Evolutionary conservation across 92 coral and sea anemone species (phyloP).

Genomic region (Siderastrea radians): DNA sequence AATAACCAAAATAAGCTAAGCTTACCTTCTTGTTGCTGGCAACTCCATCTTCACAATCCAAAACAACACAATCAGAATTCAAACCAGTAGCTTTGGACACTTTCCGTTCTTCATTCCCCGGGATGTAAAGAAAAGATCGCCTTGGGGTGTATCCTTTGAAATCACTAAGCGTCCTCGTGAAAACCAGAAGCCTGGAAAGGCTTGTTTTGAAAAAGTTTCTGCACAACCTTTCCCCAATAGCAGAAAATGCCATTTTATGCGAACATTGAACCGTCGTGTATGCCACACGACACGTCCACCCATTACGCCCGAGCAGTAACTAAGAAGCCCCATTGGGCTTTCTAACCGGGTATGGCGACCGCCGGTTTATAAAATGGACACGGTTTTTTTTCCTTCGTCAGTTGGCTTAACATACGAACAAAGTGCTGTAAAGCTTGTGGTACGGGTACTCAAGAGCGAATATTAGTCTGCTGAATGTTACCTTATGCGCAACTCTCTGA

Average conservation of each 20-base stretch:
- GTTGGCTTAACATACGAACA: no score
- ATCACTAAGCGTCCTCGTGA: conserved; percentile 14
- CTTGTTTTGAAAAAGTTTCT: conserved; percentile 2
- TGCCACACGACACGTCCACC: neutral
- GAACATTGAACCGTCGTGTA: neutral
- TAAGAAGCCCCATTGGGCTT: no score
- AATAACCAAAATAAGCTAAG: neutral
- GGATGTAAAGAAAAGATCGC: conserved; percentile 95
- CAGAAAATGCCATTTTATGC: conserved; percentile 10
- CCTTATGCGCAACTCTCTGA: no score
- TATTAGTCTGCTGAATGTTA: no score
- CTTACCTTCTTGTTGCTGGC: conserved; percentile 87
- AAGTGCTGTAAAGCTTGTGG: no score
- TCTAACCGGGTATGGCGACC: no score
- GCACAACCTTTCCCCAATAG: neutral
- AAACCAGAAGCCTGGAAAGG: conserved; percentile 3
- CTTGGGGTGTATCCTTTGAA: conserved; percentile 71
- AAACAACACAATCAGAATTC: conserved; percentile 87
- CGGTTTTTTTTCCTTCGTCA: no score
- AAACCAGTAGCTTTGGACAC: conserved; percentile 87
- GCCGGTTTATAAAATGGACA: no score
- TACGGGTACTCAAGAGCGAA: no score
- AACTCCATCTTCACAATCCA: conserved; percentile 98
- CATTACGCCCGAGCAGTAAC: no score
- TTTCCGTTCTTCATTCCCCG: conserved; percentile 96